Base-by-base conservation (phyloP, 2,113 vertebrate genomes). In the Arothron firmamentum region DNA sequence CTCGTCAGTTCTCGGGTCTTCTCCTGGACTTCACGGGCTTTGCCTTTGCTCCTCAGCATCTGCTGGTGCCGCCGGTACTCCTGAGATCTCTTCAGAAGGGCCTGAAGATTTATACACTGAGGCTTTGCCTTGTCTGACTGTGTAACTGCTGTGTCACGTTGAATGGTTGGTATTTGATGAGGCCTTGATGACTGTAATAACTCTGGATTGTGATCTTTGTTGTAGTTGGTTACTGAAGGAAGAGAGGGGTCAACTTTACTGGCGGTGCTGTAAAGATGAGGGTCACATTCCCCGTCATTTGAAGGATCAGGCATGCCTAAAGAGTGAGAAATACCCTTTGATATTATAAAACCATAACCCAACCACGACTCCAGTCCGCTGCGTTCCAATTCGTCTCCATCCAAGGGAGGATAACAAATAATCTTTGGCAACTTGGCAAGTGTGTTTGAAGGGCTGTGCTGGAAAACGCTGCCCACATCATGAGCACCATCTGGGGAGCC, bases 31-130 rank as follows among this genome's bases (percentile, higher is more conserved):
- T 81, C 77, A 46, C 62, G 31, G 57, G 46, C 75, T 75, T 75
- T 89, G 59, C 84, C 59, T 71, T 81, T 86, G 80, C 72, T 85
- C 74, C 85, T 88, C 31, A 88, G 79, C 58, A 86, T 79, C 17
- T 85, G 71, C 72, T 91, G 90, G 43, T 58, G 74, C 34, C 64
- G 74, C 42, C 88, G 81, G 51, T 88, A 89, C 74, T 90, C 90
- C 75, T 90, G 89, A 62, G 91, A 92, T 78, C 87, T 90, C 79
- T 89, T 90, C 17, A 92, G 65, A 52, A 92, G 72, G 58, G 79
- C 87, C 73, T 92, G 90, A 25, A 92, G 88, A 62, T 88, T 90
- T 21, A 82, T 60, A 4, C 66, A 83, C 76, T 81, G 76, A 25
- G 84, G 85, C 25, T 75, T 65, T 64, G 58, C 48, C 14, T 74